Base-by-base conservation (phyloP, 2,888 invertebrate species). In the Eurois occulta region DNA sequence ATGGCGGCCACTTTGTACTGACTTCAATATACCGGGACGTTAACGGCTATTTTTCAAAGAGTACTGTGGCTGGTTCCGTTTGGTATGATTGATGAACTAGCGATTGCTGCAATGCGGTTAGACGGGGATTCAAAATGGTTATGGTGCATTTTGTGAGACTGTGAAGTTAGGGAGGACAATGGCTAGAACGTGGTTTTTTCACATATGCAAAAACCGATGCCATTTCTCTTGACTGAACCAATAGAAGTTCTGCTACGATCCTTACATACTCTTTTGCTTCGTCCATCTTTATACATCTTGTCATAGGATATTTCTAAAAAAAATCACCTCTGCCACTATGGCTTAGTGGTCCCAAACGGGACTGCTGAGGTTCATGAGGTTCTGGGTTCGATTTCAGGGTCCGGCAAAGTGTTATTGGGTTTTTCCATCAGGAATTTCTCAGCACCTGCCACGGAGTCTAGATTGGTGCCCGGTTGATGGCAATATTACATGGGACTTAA, bases 1-100 rank as follows among this genome's bases (percentile, higher is more conserved):
- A 92, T 92, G 68, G 87, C 81, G 76, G 89, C 90, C 91, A 91
- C 90, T 93, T 91, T 91, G 89, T 91, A 86, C 86, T 84, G 89
- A 91, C 89, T 90, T 87, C 92, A 90, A 91, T 93, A 92, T 89
- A 88, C 72, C 46, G 85, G 78, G 72, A 86, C 78, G 87, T 87
- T 89, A 78, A 80, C 87, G 77, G 64, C 79, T 81, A 89, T 90
- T 86, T 87, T 85, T 87, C 90, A 86, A 86, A 84, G 58, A 67
- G 77, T 16, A 80, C 76, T 72, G 65, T 72, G 74, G 67, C 80
- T 69, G 75, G 80, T 85, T 81, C 71, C 78, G 81, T 81, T 84
- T 83, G 62, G 46, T 55, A 74, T 88, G 88, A 88, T 85, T 79
- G 82, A 89, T 88, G 78, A 73, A 72, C 66, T 68, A 73, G 70